phyloP scores from a whole-genome alignment of 2,113 vertebrate species.

The Columba livia region DNA sequence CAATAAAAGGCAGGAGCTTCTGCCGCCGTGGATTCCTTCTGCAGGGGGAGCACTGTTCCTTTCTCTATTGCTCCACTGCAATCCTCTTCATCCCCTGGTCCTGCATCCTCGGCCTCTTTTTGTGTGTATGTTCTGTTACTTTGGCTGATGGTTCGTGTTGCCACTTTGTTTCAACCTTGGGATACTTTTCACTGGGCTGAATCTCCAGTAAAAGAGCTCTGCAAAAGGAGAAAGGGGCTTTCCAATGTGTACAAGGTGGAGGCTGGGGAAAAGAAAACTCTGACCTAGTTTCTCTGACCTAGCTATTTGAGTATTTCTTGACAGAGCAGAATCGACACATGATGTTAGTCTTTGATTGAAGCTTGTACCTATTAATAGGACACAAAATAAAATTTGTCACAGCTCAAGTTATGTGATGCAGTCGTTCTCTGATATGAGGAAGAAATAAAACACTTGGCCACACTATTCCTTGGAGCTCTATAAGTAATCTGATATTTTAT shows the following conservation, averaged over 20 bases:
- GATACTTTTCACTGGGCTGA: background rate
- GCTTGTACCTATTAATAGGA: background rate
- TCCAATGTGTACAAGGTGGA: background rate
- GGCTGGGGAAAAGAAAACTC: background rate
- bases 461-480: background rate
- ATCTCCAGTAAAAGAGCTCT: background rate
- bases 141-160: background rate
- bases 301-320: background rate
- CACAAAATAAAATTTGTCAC: background rate
- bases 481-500: background rate
- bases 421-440: background rate
- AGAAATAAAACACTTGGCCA: background rate
- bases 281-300: slow-evolving; percentile 29
- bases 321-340: background rate
- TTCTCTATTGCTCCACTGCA: background rate
- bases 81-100: background rate
- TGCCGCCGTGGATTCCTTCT: background rate
- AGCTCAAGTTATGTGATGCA: background rate
- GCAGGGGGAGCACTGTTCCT: background rate
- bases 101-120: background rate
- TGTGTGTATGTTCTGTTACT: background rate
- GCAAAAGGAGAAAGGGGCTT: background rate
- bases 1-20: background rate
- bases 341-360: background rate
- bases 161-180: background rate